Evolutionary conservation across 2,113 vertebrate species (phyloP), one percentile per base, ranked within the genome.

Genomic region (Tragelaphus strepsiceros): DNA sequence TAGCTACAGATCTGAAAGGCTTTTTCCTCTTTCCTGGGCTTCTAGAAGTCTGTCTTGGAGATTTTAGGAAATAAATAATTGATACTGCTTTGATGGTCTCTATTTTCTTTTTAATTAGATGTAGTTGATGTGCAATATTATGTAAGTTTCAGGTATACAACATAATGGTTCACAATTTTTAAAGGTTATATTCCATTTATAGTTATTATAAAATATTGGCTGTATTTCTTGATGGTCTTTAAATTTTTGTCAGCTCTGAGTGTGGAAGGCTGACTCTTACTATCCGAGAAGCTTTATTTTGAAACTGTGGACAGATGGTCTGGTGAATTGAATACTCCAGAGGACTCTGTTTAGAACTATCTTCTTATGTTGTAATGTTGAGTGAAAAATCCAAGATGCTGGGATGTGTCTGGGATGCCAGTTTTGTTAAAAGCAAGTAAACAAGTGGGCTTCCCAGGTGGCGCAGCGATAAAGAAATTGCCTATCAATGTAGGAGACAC

Each of bases 381-480:
- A 84, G 67, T 67, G 82, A 83, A 32, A 32, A 56, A 62, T 28
- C 15, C 35, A 24, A 35, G 19, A 13, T 11, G 35, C 32, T 59
- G 7, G 35, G n/a, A 2, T 61, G 15, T 1, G 14, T 12, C 0
- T 43, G 35, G 8, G 51, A 26, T 6, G 4, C 9, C 46, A 15
- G 19, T 88, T 88, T 46, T 62, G 49, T 67, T 46, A 35, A 94
- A 58, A 35, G 78, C 32, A 54, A 87, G 43, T 49, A 15, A 24
- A 35, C 13, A 49, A 43, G 24, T 22, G 19, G 86, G n/a, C 11
- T 77, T 77, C 22, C 71, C 71, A 43, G 71, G 39, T 26, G n/a
- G 39, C 4, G 0, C 12, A 43, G 71, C 0, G 1, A 77, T 43
- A 7, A 13, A 77, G 71, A 77, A 43, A 13, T 39, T 39, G 22